Conservation (phyloP, 2,797 vertebrate genomes). For the Monodelphis domestica region DNA sequence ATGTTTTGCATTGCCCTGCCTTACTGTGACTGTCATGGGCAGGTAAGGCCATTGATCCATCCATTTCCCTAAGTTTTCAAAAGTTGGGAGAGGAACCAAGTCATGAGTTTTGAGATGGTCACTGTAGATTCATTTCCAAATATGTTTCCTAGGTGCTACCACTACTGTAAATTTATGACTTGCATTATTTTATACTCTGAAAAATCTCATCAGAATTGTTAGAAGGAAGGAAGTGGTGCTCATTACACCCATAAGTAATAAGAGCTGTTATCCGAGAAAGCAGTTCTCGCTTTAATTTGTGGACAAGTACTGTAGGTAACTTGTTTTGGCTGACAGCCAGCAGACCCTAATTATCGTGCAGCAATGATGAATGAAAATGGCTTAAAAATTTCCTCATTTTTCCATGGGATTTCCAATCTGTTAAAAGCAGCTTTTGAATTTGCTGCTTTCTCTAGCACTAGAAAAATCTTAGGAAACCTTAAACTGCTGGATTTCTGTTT, state of each 20-base stretch:
- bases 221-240: not conserved
- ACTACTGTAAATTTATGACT: not conserved
- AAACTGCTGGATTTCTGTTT: not conserved
- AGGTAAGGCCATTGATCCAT: not conserved
- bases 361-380: not conserved
- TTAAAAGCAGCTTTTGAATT: not conserved
- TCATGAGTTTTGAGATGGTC: not conserved
- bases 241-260: not conserved
- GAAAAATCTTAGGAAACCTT: not conserved
- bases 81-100: not conserved
- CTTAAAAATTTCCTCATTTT: not conserved
- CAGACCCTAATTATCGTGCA: not conserved
- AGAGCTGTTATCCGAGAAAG: not conserved
- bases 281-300: not conserved
- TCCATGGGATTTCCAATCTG: not conserved
- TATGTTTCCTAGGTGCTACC: not conserved
- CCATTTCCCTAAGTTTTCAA: not conserved
- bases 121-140: not conserved
- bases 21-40: not conserved
- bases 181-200: not conserved
- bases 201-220: constrained; percentile 5
- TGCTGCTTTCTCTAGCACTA: not conserved
- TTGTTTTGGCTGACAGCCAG: not conserved
- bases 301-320: not conserved
- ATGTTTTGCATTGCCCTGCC: not conserved